Evolutionary conservation across 2,888 invertebrate species (phyloP), one percentile per base, ranked within the genome.

Genomic region (Nesidiocoris tenuis): DNA sequence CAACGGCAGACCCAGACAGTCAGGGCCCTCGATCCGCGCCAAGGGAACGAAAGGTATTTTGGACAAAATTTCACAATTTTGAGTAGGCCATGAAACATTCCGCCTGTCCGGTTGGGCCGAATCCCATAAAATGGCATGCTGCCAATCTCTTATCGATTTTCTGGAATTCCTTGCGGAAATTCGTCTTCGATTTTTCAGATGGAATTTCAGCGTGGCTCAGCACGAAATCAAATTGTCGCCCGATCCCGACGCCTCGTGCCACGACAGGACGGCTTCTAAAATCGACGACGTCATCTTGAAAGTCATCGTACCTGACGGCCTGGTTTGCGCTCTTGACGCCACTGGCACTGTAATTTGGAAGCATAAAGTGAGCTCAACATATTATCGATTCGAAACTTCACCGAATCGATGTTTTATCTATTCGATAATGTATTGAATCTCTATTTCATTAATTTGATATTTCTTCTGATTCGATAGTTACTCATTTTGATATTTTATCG

Each of bases 181-280:
- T n/a, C n/a, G 39, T 7, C 12, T 7, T 39, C 39, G 39, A 39
- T 39, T 39, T 39, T 39, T 39, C 39, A 39, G 39, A 39, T 97
- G 97, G 97, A 97, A 97, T 86, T 97, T 96, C 83, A 96, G 95
- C 83, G 96, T 97, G 21, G 95, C 93, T 0, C 91, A 93, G 80
- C 94, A 96, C 83, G 91, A 95, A 80, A 82, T 96, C 67, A 90
- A 90, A 74, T 76, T 90, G 23, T 75, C 82, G 12, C 78, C 78
- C 1, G 81, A 82, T 68, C 79, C 79, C 24, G 81, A 81, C 87
- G 75, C 84, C 85, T 79, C 80, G 21, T 81, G 81, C 39, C 80
- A 80, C n/a, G 77, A 78, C 54, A 24, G 82, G 1, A 80, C 83
- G 0, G 18, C 75, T 21, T 79, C 84, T 2, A 23, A 17, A 12